A percentile compares a stretch with the other conserved stretches of the same genome.
Evolutionary conservation across 2,888 invertebrate species (phyloP).

Genomic region (Hoplodrina blanda): DNA sequence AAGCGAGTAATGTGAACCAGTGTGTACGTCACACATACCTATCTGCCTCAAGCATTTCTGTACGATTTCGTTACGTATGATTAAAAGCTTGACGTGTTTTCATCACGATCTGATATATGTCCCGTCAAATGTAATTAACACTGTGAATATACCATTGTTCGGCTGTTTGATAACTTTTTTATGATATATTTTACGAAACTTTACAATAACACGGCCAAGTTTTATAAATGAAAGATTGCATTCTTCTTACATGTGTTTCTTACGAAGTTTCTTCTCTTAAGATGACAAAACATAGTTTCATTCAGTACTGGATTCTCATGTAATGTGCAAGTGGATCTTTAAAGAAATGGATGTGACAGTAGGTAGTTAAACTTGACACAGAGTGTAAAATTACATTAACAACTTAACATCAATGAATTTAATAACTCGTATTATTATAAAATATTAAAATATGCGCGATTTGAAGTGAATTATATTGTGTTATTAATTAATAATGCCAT

Average conservation of each 20-base stretch:
- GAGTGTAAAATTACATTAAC: background rate
- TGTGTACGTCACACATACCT: slow-evolving; percentile 46
- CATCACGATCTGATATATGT: slow-evolving; percentile 57
- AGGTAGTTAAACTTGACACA: slow-evolving; percentile 9
- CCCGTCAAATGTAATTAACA: slow-evolving; percentile 58
- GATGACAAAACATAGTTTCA: background rate
- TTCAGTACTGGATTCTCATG: background rate
- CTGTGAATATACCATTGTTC: slow-evolving; percentile 64
- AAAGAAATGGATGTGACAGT: background rate
- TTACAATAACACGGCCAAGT: slow-evolving; percentile 21
- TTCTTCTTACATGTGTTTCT: slow-evolving; percentile 16
- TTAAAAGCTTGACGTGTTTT: slow-evolving; percentile 51
- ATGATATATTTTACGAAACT: slow-evolving; percentile 57
- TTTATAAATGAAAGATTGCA: slow-evolving; percentile 23
- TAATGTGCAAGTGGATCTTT: background rate
- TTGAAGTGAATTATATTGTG: too few species aligned
- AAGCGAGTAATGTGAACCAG: slow-evolving; percentile 53
- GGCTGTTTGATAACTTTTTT: slow-evolving; percentile 42
- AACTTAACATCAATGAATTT: too few species aligned
- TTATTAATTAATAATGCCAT: too few species aligned
- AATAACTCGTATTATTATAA: background rate
- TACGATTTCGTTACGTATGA: slow-evolving; percentile 55
- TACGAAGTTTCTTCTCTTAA: background rate
- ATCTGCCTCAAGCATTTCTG: slow-evolving; percentile 55
- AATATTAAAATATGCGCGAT: too few species aligned